These are phyloP conservation scores for Pollimyrus isidori DNA, from an alignment of 2,113 vertebrate genomes.

Conservation along the genomic window DNA sequence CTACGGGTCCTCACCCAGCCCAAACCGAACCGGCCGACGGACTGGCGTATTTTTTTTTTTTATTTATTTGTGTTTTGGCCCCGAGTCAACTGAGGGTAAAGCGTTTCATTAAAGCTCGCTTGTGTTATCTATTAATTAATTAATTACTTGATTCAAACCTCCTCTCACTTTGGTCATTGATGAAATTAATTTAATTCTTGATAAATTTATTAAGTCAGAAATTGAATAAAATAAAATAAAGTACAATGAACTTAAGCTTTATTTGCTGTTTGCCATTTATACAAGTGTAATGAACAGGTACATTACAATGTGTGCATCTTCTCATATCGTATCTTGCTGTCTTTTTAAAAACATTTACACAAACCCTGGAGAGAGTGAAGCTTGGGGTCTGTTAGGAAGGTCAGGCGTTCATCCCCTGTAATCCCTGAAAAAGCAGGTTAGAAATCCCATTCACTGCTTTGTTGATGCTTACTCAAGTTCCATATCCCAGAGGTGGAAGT, in stretches of 20 bases:
- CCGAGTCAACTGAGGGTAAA: background rate
- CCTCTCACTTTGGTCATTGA: background rate
- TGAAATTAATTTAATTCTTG: too few species aligned
- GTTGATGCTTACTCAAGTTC: background rate
- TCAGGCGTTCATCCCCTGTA: background rate
- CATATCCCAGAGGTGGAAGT: background rate
- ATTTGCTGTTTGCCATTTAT: background rate
- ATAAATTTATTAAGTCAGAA: background rate
- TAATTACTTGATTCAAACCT: background rate
- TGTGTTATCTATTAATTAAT: background rate
- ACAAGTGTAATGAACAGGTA: background rate
- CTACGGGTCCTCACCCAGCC: conserved; percentile 40
- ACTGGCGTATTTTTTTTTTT: background rate
- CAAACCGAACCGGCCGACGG: conserved; percentile 32
- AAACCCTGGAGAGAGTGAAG: background rate
- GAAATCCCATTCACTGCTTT: background rate
- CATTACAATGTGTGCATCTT: background rate
- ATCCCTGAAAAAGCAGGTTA: background rate
- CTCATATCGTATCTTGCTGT: background rate
- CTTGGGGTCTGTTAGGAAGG: too few species aligned
- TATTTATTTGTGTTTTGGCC: background rate
- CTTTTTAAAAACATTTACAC: background rate
- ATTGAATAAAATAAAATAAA: background rate
- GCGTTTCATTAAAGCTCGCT: background rate
- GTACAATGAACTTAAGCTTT: background rate